Evolutionary conservation across 2,888 invertebrate species (phyloP).

Genomic region (Drosophila cognata): DNA sequence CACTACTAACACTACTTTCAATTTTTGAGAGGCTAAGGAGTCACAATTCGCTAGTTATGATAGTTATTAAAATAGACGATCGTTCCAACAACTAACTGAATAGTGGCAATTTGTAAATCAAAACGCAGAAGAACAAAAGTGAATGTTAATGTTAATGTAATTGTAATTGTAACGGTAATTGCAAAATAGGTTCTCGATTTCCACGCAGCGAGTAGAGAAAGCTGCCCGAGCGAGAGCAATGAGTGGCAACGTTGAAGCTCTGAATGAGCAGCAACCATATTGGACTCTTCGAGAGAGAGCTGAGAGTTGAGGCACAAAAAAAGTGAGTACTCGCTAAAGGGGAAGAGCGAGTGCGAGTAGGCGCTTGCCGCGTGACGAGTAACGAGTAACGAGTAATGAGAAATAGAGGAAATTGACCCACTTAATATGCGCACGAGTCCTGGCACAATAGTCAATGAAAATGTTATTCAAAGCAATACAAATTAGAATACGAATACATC

Average conservation of each 20-base stretch:
- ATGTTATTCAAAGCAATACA: constrained; percentile 20
- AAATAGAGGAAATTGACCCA: neutral
- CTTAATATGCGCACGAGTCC: constrained; percentile 1
- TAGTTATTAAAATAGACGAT: constrained; percentile 49
- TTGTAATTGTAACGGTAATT: constrained; percentile 31
- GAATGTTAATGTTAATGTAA: constrained; percentile 20
- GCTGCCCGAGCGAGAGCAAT: constrained; percentile 1
- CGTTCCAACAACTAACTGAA: constrained; percentile 45
- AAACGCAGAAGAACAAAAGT: constrained; percentile 51
- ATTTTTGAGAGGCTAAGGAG: constrained; percentile 25
- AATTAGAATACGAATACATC: constrained; percentile 4
- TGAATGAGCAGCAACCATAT: neutral
- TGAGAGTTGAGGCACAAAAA: neutral
- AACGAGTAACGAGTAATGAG: constrained; percentile 14
- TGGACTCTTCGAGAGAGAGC: neutral
- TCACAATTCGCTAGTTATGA: constrained; percentile 38
- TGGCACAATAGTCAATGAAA: constrained; percentile 9
- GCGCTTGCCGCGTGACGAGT: neutral
- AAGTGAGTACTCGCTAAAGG: neutral
- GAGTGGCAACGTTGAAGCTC: neutral
- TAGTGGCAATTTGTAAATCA: constrained; percentile 34
- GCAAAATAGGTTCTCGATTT: constrained; percentile 19
- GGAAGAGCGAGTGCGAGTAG: neutral
- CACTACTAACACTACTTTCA: constrained; percentile 37
- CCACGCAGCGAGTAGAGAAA: constrained; percentile 11